A percentile compares a stretch with the other conserved stretches of the same genome.
These are phyloP conservation scores for Hylyphantes graminicola DNA, from an alignment of 1,140 invertebrate species.

Conservation along the genomic window DNA sequence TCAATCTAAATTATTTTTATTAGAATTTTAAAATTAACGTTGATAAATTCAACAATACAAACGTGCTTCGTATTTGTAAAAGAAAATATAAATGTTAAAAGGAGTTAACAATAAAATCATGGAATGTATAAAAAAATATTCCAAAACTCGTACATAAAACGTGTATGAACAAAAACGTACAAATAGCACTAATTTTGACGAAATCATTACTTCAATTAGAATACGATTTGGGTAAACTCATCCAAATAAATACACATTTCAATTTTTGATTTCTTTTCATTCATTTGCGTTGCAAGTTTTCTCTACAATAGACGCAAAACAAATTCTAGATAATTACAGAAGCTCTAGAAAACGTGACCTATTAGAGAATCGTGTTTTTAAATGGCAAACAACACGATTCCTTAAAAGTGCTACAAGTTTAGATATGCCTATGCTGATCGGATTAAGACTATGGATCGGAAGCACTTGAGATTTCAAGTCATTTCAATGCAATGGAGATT, in stretches of 20 bases:
- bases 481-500: background rate
- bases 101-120: too few species aligned
- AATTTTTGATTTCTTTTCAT: background rate
- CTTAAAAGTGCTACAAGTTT: slow-evolving; percentile 53
- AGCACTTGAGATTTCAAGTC: slow-evolving; percentile 17
- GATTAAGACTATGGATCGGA: slow-evolving; percentile 24
- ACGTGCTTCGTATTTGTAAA: too few species aligned
- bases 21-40: too few species aligned
- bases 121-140: too few species aligned
- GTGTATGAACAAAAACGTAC: too few species aligned
- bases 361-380: slow-evolving; percentile 46
- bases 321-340: slow-evolving; percentile 49
- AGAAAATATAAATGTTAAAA: too few species aligned
- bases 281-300: slow-evolving; percentile 51
- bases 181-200: too few species aligned
- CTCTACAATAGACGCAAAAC: slow-evolving; percentile 36
- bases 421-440: slow-evolving; percentile 16
- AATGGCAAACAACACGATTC: slow-evolving; percentile 42
- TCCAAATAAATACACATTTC: background rate
- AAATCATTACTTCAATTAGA: too few species aligned
- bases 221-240: too few species aligned
- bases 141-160: too few species aligned
- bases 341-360: slow-evolving; percentile 55
- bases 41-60: too few species aligned
- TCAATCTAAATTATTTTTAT: too few species aligned